phyloP scores from a whole-genome alignment of 2,113 vertebrate genomes.

The Taxidea taxus region DNA sequence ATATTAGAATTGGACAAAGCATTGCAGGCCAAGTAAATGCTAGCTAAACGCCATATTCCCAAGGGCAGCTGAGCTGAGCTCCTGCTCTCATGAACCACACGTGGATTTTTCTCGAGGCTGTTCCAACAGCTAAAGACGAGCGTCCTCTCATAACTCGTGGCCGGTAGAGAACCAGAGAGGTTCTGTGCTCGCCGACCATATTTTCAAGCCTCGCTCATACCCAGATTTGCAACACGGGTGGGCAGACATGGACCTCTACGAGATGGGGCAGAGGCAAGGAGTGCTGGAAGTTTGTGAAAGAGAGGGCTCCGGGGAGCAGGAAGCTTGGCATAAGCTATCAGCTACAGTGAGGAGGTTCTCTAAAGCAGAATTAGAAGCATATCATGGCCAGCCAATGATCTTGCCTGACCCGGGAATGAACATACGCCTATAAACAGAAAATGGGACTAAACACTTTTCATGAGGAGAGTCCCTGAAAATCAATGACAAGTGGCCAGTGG shows the following conservation, averaged over 20 bases:
- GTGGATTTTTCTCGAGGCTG: not conserved
- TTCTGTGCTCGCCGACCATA: not conserved
- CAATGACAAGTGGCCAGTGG: not conserved
- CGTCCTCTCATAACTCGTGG: not conserved
- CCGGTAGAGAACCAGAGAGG: not conserved
- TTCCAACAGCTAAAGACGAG: not conserved
- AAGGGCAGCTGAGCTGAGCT: not conserved
- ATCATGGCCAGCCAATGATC: not conserved
- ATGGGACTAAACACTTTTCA: not conserved
- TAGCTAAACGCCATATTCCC: conserved; percentile 41
- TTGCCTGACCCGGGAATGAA: not conserved
- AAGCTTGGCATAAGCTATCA: not conserved
- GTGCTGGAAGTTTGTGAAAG: not conserved
- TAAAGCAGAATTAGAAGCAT: not conserved
- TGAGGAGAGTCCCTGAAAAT: not conserved
- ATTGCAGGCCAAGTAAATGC: conserved; percentile 55
- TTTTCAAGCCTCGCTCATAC: not conserved
- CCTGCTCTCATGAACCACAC: not conserved
- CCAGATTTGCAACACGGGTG: not conserved
- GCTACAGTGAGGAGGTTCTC: not conserved
- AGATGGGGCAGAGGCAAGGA: not conserved
- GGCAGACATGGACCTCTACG: not conserved
- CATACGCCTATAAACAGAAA: not conserved
- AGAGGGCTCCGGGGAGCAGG: not conserved
- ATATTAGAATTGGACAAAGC: conserved; percentile 66